Evolutionary conservation across 37 sponge, comb jelly and placozoan genomes (phyloP).

Genomic region (Spongia lamella): DNA sequence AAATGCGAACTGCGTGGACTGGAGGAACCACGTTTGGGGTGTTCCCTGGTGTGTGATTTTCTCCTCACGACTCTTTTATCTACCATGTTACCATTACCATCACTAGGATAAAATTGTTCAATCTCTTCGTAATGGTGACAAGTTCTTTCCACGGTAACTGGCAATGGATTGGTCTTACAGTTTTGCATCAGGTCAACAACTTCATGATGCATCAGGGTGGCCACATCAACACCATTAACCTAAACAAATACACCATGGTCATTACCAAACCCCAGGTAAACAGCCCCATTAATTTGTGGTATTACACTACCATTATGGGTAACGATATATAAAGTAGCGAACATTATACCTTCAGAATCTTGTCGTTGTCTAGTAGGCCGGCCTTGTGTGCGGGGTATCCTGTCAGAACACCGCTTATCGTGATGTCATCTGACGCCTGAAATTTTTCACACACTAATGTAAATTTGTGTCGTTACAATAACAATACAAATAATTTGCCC

Average conservation of each 20-base stretch:
- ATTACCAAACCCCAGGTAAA: too few relatives aligned
- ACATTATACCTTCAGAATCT: slow-evolving; percentile 59
- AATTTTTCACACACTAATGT: slow-evolving; percentile 26
- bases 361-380: slow-evolving; percentile 66
- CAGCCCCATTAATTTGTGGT: too few relatives aligned
- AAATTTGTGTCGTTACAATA: background rate
- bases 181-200: slow-evolving; percentile 48
- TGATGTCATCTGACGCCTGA: slow-evolving; percentile 18
- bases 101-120: too few relatives aligned
- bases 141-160: background rate
- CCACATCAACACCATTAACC: slow-evolving; percentile 44
- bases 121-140: too few relatives aligned
- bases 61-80: too few relatives aligned
- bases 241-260: slow-evolving; percentile 1
- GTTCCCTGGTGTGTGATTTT: too few relatives aligned
- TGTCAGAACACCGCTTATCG: slow-evolving; percentile 48
- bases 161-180: slow-evolving; percentile 17
- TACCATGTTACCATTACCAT: too few relatives aligned
- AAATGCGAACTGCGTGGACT: too few relatives aligned
- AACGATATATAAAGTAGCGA: background rate
- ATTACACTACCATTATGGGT: background rate
- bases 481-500: background rate
- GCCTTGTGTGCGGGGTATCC: slow-evolving; percentile 56
- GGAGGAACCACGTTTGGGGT: too few relatives aligned
- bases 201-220: slow-evolving; percentile 38